phyloP scores from a whole-genome alignment of 1,140 invertebrate species.

The Pygmarrhopalites habei region DNA sequence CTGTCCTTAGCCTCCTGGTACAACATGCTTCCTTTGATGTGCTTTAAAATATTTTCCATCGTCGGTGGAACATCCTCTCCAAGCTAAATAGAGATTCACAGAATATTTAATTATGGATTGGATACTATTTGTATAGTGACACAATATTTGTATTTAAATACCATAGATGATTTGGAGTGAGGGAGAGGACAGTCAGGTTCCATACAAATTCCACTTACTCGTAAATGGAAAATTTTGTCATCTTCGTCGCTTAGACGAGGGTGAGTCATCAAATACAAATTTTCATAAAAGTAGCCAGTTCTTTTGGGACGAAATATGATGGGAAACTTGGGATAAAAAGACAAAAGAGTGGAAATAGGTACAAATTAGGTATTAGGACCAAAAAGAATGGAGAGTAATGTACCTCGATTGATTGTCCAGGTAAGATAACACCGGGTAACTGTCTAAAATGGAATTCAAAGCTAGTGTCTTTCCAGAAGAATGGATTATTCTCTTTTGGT shows the following conservation, averaged over 20 bases:
- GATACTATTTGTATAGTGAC: no score
- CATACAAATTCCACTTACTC: slow-evolving; percentile 27
- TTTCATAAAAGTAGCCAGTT: slow-evolving; percentile 28
- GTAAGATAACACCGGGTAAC: slow-evolving; percentile 19
- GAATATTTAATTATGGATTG: no score
- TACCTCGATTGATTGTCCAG: slow-evolving; percentile 21
- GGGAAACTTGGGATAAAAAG: slow-evolving; percentile 5
- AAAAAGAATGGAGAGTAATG: background rate
- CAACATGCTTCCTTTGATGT: slow-evolving; percentile 8
- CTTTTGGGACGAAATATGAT: slow-evolving; percentile 21
- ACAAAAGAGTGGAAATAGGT: background rate
- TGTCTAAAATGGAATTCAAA: slow-evolving; percentile 29
- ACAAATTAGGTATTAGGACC: background rate
- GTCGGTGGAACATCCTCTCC: no score
- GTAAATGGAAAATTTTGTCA: slow-evolving; percentile 5
- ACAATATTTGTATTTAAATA: no score
- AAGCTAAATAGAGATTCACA: no score
- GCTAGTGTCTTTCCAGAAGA: background rate
- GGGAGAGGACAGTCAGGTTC: slow-evolving; percentile 7
- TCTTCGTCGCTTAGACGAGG: slow-evolving; percentile 16
- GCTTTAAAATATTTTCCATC: background rate
- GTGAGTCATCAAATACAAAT: slow-evolving; percentile 31
- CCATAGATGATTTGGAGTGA: no score
- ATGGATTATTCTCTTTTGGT: background rate
- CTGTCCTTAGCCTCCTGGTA: slow-evolving; percentile 19